Percentiles rank a stretch among this genome's conserved stretches.
phyloP scores from a whole-genome alignment of 1,140 invertebrate species.

The Drosophila mayri region DNA sequence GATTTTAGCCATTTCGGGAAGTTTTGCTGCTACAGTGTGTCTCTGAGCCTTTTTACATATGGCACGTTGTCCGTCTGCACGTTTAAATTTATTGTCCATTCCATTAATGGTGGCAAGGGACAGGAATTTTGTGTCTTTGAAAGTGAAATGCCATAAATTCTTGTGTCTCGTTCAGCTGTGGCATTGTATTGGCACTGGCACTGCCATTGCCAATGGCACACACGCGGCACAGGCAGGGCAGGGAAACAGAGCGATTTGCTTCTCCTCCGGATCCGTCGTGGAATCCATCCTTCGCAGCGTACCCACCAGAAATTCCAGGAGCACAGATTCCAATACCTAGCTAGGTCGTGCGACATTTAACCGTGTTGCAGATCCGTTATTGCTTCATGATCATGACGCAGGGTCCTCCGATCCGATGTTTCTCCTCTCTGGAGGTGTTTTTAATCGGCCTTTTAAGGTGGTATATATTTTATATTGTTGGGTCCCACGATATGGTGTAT shows the following conservation, averaged over 20 bases:
- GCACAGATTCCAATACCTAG: slow-evolving; percentile 60
- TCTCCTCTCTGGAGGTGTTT: slow-evolving; percentile 1
- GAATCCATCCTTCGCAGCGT: slow-evolving; percentile 31
- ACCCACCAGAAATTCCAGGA: slow-evolving; percentile 70
- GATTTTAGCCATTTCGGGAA: slow-evolving; percentile 74
- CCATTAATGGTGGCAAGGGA: slow-evolving; percentile 82
- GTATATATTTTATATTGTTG: background rate
- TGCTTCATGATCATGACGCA: slow-evolving; percentile 68
- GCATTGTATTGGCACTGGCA: slow-evolving; percentile 67
- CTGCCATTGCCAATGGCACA: slow-evolving; percentile 11
- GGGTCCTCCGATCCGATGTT: background rate
- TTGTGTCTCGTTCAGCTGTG: slow-evolving; percentile 76
- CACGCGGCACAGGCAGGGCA: slow-evolving; percentile 28
- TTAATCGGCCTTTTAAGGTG: background rate
- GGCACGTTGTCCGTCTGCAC: slow-evolving; percentile 79
- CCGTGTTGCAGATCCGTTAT: slow-evolving; percentile 57
- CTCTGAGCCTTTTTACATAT: slow-evolving; percentile 73
- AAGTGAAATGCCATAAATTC: slow-evolving; percentile 83
- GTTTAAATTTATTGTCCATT: slow-evolving; percentile 83
- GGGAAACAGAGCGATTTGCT: slow-evolving; percentile 73
- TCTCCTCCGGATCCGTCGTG: slow-evolving; percentile 39
- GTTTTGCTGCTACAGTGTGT: slow-evolving; percentile 51
- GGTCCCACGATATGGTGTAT: slow-evolving; percentile 1
- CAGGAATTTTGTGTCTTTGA: slow-evolving; percentile 80
- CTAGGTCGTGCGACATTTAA: slow-evolving; percentile 68